Base-by-base conservation (phyloP, 2,888 invertebrate species). In the Diachrysia chrysitis region DNA sequence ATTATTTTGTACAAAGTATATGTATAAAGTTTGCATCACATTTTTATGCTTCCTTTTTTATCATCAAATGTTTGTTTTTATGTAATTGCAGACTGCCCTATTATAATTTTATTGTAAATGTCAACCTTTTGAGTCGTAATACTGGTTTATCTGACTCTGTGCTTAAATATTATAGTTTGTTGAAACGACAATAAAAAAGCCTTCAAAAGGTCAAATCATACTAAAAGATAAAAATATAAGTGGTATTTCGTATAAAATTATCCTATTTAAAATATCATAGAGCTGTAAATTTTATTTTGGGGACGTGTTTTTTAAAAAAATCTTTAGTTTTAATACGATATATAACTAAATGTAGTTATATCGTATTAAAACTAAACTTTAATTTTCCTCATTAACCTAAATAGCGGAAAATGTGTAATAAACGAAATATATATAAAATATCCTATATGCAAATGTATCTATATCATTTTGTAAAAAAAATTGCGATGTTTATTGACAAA, bases 211-310 rank as follows among this genome's bases (percentile, higher is more conserved):
- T 2, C 23, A 46, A 10, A 10, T 60, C 21, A 12, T 1, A 2
- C 1, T 58, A 19, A 42, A 23, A 54, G 19, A 51, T 63, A 53
- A 63, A 48, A 54, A 14, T n/a, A n/a, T n/a, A n/a, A 63, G 46
- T 51, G 23, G 35, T 51, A n/a, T 37, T 58, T 60, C 51, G 63
- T 37, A 17, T 4, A 25, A 51, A 60, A 48, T 48, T 1, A 60
- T 58, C 35, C 9, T 35, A 61, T 69, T 74, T 35, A 1, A n/a
- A 74, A 61, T 35, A 10, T 42, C 9, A 63, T 46, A 58, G 21
- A 29, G 16, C 21, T 59, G 1, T 62, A 16, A 19, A 25, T 32
- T 23, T 46, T 42, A 51, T 57, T 60, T 54, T 1, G 6, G 6
- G 14, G n/a, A 14, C 56, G 14, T 2, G 10, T 42, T 17, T n/a